Evolutionary conservation across 1,140 invertebrate species (phyloP), one percentile per base, ranked within the genome.

Genomic region (Lepidostoma basale): DNA sequence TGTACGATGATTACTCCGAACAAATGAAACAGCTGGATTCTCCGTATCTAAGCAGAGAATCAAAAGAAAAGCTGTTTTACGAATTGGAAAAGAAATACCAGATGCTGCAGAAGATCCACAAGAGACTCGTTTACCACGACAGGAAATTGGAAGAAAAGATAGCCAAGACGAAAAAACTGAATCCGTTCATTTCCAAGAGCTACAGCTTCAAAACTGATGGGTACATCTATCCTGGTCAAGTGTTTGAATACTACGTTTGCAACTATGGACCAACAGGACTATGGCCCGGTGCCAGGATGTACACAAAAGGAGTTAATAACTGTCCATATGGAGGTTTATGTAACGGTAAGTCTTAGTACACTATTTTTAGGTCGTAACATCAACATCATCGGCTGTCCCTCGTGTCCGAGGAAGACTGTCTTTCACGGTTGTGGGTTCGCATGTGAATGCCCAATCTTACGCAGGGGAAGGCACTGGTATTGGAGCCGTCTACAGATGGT

Each of bases 261-360:
- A 81, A 84, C 64, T 84, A 84, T 66, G 80, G 77, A 10, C 80
- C 83, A 8, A 52, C 73, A 20, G 82, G 81, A 40, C 82, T 83
- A 62, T 73, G 39, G 49, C 63, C 63, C 0, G 67, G 64, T 8
- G 56, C 67, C 10, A 66, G 70, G 22, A 63, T 73, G 62, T 73
- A 73, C 42, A 69, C 67, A 1, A 69, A 62, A 58, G 70, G 70
- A 30, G 16, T 28, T 3, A 72, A 66, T 62, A 40, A 20, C 14
- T 72, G 70, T 40, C 16, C 52, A 20, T 67, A 59, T 22, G 28
- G 28, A 23, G 54, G 54, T 20, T 28, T 72, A 9, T 72, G 70
- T 33, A 12, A 42, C 18, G 70, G 70, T 72, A 62, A 62, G 45
- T 52, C 1, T n/a, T n/a, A n/a, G n/a, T n/a, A n/a, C n/a, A n/a